These are phyloP conservation scores for Pyrrhia umbra DNA, from an alignment of 2,888 invertebrate genomes.

Conservation along the genomic window DNA sequence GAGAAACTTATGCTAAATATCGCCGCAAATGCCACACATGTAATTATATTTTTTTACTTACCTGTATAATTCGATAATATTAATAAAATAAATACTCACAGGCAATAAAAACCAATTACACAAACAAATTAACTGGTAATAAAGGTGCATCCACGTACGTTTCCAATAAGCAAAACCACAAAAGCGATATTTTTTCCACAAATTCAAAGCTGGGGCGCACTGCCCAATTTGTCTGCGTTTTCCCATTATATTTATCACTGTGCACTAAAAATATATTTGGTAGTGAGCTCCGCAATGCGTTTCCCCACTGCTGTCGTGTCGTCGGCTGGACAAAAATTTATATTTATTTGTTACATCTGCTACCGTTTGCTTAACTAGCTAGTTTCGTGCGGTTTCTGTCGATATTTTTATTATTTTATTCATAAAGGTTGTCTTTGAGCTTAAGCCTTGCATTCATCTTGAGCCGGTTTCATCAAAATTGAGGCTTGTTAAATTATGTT, in stretches of 20 bases:
- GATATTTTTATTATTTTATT: neutral
- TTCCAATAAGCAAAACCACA: slow-evolving; percentile 13
- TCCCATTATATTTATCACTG: slow-evolving; percentile 60
- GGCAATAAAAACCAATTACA: too few relatives aligned
- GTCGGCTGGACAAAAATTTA: slow-evolving; percentile 59
- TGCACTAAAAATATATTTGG: slow-evolving; percentile 57
- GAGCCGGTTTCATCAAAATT: too few relatives aligned
- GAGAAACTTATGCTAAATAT: too few relatives aligned
- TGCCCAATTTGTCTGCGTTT: slow-evolving; percentile 50
- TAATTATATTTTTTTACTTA: too few relatives aligned
- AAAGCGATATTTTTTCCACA: slow-evolving; percentile 18
- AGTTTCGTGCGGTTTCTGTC: slow-evolving; percentile 10
- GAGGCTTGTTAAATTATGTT: too few relatives aligned
- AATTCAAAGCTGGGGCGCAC: slow-evolving; percentile 18
- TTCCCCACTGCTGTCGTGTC: slow-evolving; percentile 56
- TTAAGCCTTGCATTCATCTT: too few relatives aligned
- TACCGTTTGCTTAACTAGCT: slow-evolving; percentile 32
- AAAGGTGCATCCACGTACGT: neutral
- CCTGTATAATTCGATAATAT: too few relatives aligned
- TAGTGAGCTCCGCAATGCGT: slow-evolving; percentile 60
- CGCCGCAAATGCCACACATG: too few relatives aligned
- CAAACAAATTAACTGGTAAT: neutral
- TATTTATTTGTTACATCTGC: slow-evolving; percentile 65
- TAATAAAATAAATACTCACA: too few relatives aligned
- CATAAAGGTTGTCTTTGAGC: neutral